phyloP scores from a whole-genome alignment of 2,797 vertebrate genomes.

The Luscinia luscinia region DNA sequence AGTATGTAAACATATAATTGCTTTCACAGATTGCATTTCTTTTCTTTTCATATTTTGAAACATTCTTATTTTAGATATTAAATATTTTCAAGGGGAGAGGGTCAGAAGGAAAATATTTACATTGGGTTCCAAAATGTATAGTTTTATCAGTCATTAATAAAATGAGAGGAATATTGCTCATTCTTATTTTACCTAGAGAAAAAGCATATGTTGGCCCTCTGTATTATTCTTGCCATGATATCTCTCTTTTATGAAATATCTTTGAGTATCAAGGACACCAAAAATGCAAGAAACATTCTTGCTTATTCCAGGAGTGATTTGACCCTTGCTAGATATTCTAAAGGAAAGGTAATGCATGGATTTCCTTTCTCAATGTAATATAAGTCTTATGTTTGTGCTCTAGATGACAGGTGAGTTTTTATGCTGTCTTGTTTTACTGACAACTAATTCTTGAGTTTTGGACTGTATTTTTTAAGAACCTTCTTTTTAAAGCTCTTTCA shows the following conservation, averaged over 20 bases:
- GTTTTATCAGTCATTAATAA: not conserved
- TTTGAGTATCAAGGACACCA: not conserved
- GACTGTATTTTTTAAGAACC: not conserved
- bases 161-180: not conserved
- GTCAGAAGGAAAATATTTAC: not conserved
- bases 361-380: not conserved
- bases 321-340: not conserved
- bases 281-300: not conserved
- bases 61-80: not conserved
- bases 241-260: not conserved
- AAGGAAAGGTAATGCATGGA: not conserved
- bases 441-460: not conserved
- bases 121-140: not conserved
- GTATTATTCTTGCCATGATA: not conserved
- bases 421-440: not conserved
- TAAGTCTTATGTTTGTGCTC: not conserved
- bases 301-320: not conserved
- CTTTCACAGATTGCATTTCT: not conserved
- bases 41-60: not conserved
- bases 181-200: not conserved
- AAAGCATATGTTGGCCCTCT: not conserved
- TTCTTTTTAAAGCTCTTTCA: not conserved
- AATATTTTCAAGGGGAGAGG: not conserved
- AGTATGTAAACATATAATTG: not conserved
- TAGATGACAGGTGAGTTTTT: not conserved